phyloP scores from a whole-genome alignment of 2,888 invertebrate species.

The Phasia obesa region DNA sequence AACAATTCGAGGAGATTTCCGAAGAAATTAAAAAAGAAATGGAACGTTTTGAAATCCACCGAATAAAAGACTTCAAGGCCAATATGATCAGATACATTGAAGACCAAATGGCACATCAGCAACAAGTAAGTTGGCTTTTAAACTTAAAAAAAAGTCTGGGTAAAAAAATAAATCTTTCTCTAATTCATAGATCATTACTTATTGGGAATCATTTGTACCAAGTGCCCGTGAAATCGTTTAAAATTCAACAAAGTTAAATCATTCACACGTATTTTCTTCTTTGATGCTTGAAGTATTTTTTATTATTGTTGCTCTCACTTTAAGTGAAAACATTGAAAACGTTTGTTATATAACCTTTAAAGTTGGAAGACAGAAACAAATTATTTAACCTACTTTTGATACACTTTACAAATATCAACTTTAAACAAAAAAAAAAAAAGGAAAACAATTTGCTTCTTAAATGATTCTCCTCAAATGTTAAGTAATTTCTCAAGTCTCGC shows the following conservation, averaged over 20 bases:
- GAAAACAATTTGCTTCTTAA: slow-evolving; percentile 6
- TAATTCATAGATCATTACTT: slow-evolving; percentile 78
- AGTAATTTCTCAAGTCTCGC: slow-evolving; percentile 47
- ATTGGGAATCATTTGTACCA: slow-evolving; percentile 96
- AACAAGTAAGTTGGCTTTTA: slow-evolving; percentile 86
- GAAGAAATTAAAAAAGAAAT: slow-evolving; percentile 96
- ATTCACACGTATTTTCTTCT: slow-evolving; percentile 34
- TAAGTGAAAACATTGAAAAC: slow-evolving; percentile 1
- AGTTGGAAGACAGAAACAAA: slow-evolving; percentile 43
- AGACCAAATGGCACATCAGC: slow-evolving; percentile 96
- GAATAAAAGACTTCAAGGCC: slow-evolving; percentile 94
- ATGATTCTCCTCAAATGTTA: slow-evolving; percentile 8
- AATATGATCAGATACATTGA: slow-evolving; percentile 96
- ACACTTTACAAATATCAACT: neutral
- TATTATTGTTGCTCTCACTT: slow-evolving; percentile 2
- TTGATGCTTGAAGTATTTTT: slow-evolving; percentile 19
- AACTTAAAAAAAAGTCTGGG: neutral
- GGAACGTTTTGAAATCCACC: slow-evolving; percentile 93
- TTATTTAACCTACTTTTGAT: neutral
- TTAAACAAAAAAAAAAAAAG: slow-evolving; percentile 5
- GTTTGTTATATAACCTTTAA: neutral
- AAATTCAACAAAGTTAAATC: slow-evolving; percentile 76
- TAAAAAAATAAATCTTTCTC: slow-evolving; percentile 1
- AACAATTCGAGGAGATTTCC: slow-evolving; percentile 97
- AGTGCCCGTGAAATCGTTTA: slow-evolving; percentile 96